Conservation (phyloP, 2,797 vertebrate genomes). For the Darevskia mixta region DNA sequence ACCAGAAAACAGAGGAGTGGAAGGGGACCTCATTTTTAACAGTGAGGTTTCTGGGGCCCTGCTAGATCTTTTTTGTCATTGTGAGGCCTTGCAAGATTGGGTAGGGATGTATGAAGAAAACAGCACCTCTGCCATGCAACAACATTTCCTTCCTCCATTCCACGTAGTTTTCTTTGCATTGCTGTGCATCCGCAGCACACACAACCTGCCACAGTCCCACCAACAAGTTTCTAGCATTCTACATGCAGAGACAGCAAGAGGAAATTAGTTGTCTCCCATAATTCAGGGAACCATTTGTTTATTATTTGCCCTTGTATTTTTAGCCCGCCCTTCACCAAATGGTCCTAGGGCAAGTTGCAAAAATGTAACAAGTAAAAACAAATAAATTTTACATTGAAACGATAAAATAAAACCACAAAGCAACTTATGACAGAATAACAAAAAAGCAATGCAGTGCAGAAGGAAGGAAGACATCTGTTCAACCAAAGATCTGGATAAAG, state of each 20-base stretch:
- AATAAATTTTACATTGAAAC: too few relatives aligned
- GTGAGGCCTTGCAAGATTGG: not conserved
- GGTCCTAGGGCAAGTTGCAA: too few relatives aligned
- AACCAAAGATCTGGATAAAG: too few relatives aligned
- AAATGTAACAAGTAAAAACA: too few relatives aligned
- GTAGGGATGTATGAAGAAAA: not conserved
- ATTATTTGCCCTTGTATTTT: too few relatives aligned
- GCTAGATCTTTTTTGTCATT: not conserved
- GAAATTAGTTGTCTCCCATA: not conserved
- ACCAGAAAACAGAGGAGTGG: not conserved
- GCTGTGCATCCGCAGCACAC: not conserved
- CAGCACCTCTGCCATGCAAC: not conserved
- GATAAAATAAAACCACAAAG: too few relatives aligned
- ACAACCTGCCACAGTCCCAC: not conserved
- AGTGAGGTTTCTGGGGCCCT: not conserved
- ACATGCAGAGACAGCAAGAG: not conserved
- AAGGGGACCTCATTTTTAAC: not conserved
- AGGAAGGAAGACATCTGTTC: too few relatives aligned
- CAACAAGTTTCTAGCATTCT: not conserved
- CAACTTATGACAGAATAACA: too few relatives aligned
- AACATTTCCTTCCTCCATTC: not conserved
- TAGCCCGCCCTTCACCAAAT: too few relatives aligned
- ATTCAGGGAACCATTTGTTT: not conserved
- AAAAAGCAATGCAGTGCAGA: too few relatives aligned
- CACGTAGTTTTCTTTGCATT: not conserved